phyloP scores from a whole-genome alignment of 2,797 vertebrate species.

The Tokudaia tokunoshimensis region DNA sequence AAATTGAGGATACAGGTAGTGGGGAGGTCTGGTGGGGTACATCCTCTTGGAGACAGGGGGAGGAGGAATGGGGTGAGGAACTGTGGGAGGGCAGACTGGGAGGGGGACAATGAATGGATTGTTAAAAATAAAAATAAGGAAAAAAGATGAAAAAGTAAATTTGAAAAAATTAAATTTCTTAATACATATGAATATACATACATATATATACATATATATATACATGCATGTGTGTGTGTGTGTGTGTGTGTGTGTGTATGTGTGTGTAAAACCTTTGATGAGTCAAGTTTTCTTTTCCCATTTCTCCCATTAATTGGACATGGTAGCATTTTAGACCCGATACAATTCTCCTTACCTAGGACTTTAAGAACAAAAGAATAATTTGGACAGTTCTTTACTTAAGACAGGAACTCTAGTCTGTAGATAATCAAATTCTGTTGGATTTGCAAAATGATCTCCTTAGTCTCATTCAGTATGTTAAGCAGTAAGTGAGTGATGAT shows the following conservation, averaged over 20 bases:
- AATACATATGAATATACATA: background rate
- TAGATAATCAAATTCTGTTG: constrained; percentile 61
- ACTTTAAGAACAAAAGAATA: background rate
- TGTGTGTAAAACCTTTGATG: background rate
- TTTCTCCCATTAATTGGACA: background rate
- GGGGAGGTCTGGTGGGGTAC: background rate
- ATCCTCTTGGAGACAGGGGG: background rate
- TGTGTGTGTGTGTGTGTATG: too few species aligned
- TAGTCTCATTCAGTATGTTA: constrained; percentile 27
- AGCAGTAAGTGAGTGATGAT: constrained; percentile 38
- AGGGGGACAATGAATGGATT: background rate
- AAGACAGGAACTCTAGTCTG: background rate
- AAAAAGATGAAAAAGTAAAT: background rate
- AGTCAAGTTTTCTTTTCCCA: background rate
- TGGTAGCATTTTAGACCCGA: background rate
- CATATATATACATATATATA: too few species aligned
- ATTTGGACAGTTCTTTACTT: background rate
- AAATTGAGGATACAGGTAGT: background rate
- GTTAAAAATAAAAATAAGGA: background rate
- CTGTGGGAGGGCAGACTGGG: background rate
- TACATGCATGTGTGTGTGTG: too few species aligned
- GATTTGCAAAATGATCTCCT: constrained; percentile 59
- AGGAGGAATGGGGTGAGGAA: background rate
- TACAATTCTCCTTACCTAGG: background rate
- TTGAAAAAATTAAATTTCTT: background rate